Base-by-base conservation (phyloP, 1,140 invertebrate genomes). In the Drosophila chauvacae region DNA sequence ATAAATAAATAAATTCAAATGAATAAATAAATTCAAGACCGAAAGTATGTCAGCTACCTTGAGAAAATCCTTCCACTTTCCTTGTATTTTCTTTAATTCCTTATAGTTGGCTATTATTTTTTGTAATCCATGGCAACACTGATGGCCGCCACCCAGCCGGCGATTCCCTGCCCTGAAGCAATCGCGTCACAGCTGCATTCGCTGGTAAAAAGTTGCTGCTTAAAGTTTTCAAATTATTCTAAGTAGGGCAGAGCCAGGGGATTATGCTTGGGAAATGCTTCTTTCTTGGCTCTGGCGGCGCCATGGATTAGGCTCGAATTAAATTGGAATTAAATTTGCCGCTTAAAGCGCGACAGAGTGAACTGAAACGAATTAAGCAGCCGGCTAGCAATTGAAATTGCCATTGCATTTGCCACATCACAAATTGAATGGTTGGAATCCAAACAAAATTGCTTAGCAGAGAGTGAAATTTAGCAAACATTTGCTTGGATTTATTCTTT, bases 141-240 rank as follows among this genome's bases (percentile, higher is more conserved):
- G 59, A 47, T 35, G n/a, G 48, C 48, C 30, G 37, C 51, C 61
- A 42, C 61, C 61, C 61, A 64, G 10, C 39, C 39, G 56, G 48
- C 50, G 16, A 33, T 39, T 20, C 33, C 26, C 20, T 41, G 14
- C 18, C 68, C 33, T 14, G 41, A 26, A 26, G 68, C 33, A 55
- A 57, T 70, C 68, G 57, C 71, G 63, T 57, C 72, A 64, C 84
- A 88, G 84, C 85, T 84, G 84, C 84, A 88, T 60, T 77, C 51
- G 48, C 59, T 44, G 39, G 47, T 44, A 58, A 73, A 69, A 82
- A 80, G 77, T 73, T 87, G 68, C 60, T 75, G 80, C 84, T 88
- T 84, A 88, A 88, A 88, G 85, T 88, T 88, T 88, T 88, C 84
- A 88, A 88, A 88, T 88, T 88, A 88, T 88, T 90, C 77, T 80